phyloP scores from a whole-genome alignment of 1,140 invertebrate genomes.

The Metopolophium dirhodum region DNA sequence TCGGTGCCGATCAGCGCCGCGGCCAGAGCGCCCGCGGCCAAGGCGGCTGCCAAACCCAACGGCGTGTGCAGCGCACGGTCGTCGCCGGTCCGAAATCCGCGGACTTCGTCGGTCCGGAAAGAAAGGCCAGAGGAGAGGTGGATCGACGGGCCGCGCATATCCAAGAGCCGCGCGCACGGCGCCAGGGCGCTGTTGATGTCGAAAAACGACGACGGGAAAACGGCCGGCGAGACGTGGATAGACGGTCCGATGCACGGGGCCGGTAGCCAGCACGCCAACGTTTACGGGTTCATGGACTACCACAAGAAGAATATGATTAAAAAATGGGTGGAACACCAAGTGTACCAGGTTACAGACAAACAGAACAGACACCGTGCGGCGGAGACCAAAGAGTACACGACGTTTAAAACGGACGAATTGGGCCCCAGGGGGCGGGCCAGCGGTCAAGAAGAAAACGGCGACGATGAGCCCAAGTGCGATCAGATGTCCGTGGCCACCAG shows the following conservation, averaged over 20 bases:
- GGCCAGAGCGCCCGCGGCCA: not conserved
- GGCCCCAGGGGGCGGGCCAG: constrained; percentile 59
- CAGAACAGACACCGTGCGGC: constrained; percentile 53
- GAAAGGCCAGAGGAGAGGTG: constrained; percentile 82
- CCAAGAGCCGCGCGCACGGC: constrained; percentile 69
- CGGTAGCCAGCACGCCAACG: constrained; percentile 62
- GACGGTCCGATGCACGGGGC: constrained; percentile 78
- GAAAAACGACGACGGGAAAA: constrained; percentile 56
- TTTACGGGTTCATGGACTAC: constrained; percentile 88
- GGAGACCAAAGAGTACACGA: constrained; percentile 55
- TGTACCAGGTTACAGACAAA: constrained; percentile 70
- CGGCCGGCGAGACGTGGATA: constrained; percentile 82
- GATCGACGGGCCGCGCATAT: constrained; percentile 92
- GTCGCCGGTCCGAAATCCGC: constrained; percentile 59
- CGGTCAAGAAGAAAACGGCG: constrained; percentile 61
- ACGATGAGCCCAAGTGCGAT: constrained; percentile 58
- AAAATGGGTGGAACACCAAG: constrained; percentile 92
- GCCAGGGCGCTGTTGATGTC: constrained; percentile 65
- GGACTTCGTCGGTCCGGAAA: constrained; percentile 61
- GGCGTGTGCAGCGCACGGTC: constrained; percentile 60
- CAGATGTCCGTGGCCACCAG: constrained; percentile 37
- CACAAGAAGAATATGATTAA: constrained; percentile 92
- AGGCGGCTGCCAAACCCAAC: constrained; percentile 27
- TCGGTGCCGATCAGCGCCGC: not conserved
- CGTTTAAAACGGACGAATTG: constrained; percentile 67